phyloP scores from a whole-genome alignment of 2,888 invertebrate genomes.

The Tenthredo notha region DNA sequence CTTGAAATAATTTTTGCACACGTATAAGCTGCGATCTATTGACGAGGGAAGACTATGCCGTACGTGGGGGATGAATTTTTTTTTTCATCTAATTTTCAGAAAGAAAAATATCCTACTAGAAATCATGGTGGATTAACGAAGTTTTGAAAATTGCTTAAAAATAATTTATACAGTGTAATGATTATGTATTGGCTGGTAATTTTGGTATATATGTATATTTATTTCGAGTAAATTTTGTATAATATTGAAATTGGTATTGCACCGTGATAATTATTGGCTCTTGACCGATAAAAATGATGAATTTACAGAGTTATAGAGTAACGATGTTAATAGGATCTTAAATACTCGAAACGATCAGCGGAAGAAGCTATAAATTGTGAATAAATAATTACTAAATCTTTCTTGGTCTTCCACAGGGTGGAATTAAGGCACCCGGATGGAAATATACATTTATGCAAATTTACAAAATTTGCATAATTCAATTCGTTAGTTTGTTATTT shows the following conservation, averaged over 20 bases:
- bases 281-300: conserved; percentile 37
- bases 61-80: not conserved
- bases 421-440: conserved; percentile 11
- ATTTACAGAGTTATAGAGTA: conserved; percentile 15
- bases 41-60: not conserved
- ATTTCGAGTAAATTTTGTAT: not conserved
- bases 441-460: conserved; percentile 42
- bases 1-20: not conserved
- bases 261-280: conserved; percentile 13
- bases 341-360: conserved; percentile 44
- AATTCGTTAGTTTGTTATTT: conserved; percentile 76
- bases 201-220: not conserved
- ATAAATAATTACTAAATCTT: conserved; percentile 43
- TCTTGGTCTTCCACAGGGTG: conserved; percentile 17
- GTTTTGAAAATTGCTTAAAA: not conserved
- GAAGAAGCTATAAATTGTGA: conserved; percentile 46
- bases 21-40: not conserved
- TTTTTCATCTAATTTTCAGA: not conserved
- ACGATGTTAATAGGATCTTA: conserved; percentile 50
- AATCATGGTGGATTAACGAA: not conserved
- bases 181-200: conserved; percentile 11
- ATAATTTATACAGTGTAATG: not conserved
- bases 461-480: conserved; percentile 66
- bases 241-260: not conserved
- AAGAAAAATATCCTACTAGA: not conserved